These are phyloP conservation scores for Turnix velox DNA, from an alignment of 2,113 vertebrate species.

Conservation along the genomic window DNA sequence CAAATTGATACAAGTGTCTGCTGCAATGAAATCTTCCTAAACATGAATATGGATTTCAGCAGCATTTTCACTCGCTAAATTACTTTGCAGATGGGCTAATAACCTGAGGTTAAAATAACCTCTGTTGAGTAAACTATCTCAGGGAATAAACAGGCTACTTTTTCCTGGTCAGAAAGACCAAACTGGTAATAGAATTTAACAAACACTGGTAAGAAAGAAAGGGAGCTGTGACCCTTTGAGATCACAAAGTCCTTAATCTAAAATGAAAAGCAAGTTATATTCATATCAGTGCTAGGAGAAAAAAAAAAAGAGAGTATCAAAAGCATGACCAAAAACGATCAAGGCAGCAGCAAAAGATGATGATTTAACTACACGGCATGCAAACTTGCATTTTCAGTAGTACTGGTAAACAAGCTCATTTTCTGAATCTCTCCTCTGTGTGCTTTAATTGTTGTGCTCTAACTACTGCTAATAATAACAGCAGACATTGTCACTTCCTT, in stretches of 20 bases:
- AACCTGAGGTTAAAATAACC: slow-evolving; percentile 58
- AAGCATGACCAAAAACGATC: background rate
- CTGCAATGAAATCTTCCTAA: slow-evolving; percentile 45
- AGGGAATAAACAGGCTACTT: slow-evolving; percentile 10
- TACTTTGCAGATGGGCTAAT: slow-evolving; percentile 60
- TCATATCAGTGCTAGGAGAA: background rate
- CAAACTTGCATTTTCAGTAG: slow-evolving; percentile 47
- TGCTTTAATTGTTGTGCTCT: background rate
- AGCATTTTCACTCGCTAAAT: slow-evolving; percentile 34
- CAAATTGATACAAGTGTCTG: slow-evolving; percentile 62
- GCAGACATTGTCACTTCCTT: background rate
- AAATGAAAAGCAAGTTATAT: slow-evolving; percentile 1
- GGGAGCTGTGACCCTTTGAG: slow-evolving; percentile 17
- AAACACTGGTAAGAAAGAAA: slow-evolving; percentile 10
- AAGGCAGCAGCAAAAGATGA: slow-evolving; percentile 50
- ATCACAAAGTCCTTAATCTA: background rate
- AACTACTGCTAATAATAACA: background rate
- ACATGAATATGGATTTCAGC: slow-evolving; percentile 47
- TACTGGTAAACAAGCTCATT: slow-evolving; percentile 37
- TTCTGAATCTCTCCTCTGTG: slow-evolving; percentile 7
- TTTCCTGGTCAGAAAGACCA: slow-evolving; percentile 57
- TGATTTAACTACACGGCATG: background rate
- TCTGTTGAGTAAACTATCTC: slow-evolving; percentile 41
- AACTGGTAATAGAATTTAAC: slow-evolving; percentile 41
- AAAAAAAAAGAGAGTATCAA: background rate